Base-by-base conservation (phyloP, 2,888 invertebrate genomes). In the Fissipunctia ypsillon region DNA sequence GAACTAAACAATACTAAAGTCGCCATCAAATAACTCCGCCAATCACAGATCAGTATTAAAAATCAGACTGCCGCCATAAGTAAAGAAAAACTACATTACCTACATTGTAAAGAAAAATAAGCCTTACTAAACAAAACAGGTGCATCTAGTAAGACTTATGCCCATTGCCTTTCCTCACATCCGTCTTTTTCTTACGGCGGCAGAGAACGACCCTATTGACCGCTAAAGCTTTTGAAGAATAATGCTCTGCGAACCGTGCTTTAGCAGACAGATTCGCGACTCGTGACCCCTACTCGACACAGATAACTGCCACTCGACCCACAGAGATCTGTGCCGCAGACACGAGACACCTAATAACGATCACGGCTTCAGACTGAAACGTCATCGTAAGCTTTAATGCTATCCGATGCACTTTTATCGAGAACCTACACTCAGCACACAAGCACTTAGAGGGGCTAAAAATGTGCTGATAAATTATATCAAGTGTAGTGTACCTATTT, bases 251-350 rank as follows among this genome's bases (percentile, higher is more conserved):
- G 69, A 65, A 41, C 14, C 50, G 50, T 61, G 59, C 61, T 72
- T 50, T 68, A 25, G 45, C 57, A 59, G 43, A 75, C 80, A 43
- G 43, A 63, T 59, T 64, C 45, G 35, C 16, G 38, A 28, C 45
- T 80, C 73, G 45, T 25, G 75, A 72, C 48, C n/a, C 25, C 38
- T 50, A 38, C 76, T 76, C 45, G 81, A 59, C 81, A 48, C 41
- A 22, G 68, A 74, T 59, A 48, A 69, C 48, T 65, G 54, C 45
- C 76, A 77, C 81, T 81, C 48, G 76, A 77, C 81, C 76, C 48
- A 81, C 10, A 75, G 9, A 74, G 31, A 80, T 65, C 38, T 28
- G 35, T 75, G 77, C 5, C 54, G 14, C 45, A 68, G 50, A 31
- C 50, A 57, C 43, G 43, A 52, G 22, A 63, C 41, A 31, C 9